Percentiles rank a stretch among this genome's conserved stretches.
phyloP scores from a whole-genome alignment of 2,797 vertebrate species.

The Atherinosoma microstoma region DNA sequence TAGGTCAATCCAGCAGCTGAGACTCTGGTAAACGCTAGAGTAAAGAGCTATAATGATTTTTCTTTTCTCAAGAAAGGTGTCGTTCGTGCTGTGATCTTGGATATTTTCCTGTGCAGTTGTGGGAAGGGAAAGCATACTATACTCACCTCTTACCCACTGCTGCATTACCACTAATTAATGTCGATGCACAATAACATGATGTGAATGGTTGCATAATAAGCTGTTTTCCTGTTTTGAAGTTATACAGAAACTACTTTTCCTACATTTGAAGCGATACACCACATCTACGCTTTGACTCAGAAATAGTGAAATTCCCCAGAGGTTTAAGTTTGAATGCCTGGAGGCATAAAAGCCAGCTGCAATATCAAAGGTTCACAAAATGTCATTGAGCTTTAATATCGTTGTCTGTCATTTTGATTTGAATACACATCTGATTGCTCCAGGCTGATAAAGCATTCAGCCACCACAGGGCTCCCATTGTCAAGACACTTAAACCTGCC shows the following conservation, averaged over 20 bases:
- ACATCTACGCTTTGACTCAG: constrained; percentile 40
- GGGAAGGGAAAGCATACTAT: neutral
- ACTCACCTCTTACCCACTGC: constrained; percentile 7
- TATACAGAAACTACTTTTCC: constrained; percentile 11
- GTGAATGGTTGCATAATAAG: constrained; percentile 25
- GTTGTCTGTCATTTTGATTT: constrained; percentile 81
- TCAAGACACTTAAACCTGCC: constrained; percentile 49
- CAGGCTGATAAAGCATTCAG: constrained; percentile 65
- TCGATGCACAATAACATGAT: neutral
- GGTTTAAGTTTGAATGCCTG: constrained; percentile 67
- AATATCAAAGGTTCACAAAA: constrained; percentile 78
- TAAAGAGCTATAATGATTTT: constrained; percentile 28
- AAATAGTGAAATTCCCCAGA: constrained; percentile 51
- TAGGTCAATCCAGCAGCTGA: constrained; percentile 36
- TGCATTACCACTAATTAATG: constrained; percentile 31
- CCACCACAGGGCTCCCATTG: constrained; percentile 47
- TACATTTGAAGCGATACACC: constrained; percentile 4
- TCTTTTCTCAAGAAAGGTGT: neutral
- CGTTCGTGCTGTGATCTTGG: neutral
- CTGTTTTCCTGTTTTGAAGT: constrained; percentile 9
- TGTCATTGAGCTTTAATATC: constrained; percentile 81
- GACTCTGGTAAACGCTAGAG: constrained; percentile 6
- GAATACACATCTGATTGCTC: constrained; percentile 76
- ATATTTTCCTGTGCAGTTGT: constrained; percentile 20
- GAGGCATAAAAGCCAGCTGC: constrained; percentile 58